phyloP scores from a whole-genome alignment of 2,888 invertebrate species.

The Epinotia ramella region DNA sequence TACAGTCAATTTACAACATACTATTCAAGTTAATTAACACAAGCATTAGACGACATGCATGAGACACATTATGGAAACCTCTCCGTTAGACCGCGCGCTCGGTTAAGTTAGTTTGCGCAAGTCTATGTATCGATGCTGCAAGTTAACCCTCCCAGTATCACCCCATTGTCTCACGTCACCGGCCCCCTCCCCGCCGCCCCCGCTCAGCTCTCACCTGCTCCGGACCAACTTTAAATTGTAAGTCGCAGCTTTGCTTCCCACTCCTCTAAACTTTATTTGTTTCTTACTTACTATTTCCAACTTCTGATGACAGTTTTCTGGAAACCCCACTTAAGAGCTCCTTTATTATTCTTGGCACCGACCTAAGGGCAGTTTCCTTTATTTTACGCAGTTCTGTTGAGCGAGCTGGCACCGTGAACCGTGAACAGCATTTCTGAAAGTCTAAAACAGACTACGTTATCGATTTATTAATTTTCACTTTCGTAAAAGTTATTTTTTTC shows the following conservation, averaged over 20 bases:
- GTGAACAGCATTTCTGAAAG: conserved; percentile 5
- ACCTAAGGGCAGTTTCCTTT: conserved; percentile 35
- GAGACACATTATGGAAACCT: conserved; percentile 46
- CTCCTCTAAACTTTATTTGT: conserved; percentile 74
- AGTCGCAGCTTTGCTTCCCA: conserved; percentile 73
- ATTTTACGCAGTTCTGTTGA: conserved; percentile 24
- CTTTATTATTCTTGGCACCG: conserved; percentile 45
- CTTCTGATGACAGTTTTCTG: conserved; percentile 63
- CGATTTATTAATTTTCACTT: neutral
- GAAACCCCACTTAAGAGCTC: conserved; percentile 43
- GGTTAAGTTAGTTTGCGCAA: conserved; percentile 59
- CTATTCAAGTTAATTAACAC: conserved; percentile 20
- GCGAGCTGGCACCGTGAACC: conserved; percentile 6
- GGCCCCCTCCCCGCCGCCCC: conserved; percentile 9
- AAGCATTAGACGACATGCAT: conserved; percentile 1
- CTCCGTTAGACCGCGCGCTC: conserved; percentile 53
- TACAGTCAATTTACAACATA: neutral
- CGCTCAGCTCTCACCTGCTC: conserved; percentile 60
- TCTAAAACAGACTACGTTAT: neutral
- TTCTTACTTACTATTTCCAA: conserved; percentile 65
- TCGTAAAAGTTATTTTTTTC: neutral
- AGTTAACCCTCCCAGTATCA: conserved; percentile 54
- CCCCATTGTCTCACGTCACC: conserved; percentile 49
- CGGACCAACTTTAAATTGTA: conserved; percentile 81
- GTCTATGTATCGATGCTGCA: conserved; percentile 62